Percentiles rank a stretch among this genome's conserved stretches.
phyloP scores from a whole-genome alignment of 2,113 vertebrate genomes.

The Raja brachyura region DNA sequence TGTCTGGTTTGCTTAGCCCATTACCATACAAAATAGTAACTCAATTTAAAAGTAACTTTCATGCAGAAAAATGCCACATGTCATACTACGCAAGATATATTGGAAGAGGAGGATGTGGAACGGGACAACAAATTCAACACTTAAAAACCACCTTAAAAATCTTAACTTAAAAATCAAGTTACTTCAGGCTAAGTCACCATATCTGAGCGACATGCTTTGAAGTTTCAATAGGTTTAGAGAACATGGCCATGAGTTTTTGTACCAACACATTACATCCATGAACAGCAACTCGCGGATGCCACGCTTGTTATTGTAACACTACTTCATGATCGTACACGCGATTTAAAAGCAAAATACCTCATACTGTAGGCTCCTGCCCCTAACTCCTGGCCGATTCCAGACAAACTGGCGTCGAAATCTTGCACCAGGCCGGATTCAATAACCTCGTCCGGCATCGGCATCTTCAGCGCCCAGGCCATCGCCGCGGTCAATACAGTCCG shows the following conservation, averaged over 20 bases:
- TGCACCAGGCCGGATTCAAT: slow-evolving; percentile 94
- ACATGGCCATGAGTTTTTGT: background rate
- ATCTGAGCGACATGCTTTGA: background rate
- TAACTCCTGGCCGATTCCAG: slow-evolving; percentile 92
- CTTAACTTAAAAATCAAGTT: no score
- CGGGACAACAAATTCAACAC: background rate
- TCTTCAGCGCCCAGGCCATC: slow-evolving; percentile 93
- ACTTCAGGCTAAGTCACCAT: background rate
- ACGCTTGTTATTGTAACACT: background rate
- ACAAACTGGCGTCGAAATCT: slow-evolving; percentile 94
- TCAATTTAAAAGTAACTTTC: background rate
- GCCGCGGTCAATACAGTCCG: background rate
- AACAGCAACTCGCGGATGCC: background rate
- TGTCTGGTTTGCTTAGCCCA: background rate
- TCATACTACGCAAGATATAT: background rate
- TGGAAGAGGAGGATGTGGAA: background rate
- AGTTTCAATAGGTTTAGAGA: background rate
- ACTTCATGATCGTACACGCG: background rate
- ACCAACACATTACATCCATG: background rate
- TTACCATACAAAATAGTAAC: background rate
- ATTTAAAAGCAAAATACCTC: slow-evolving; percentile 64
- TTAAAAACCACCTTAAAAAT: background rate
- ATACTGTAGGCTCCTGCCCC: slow-evolving; percentile 96
- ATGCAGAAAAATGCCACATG: background rate
- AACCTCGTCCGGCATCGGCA: slow-evolving; percentile 91